Base-by-base conservation (phyloP, 2,888 invertebrate species). In the Leptinotarsa haldemani region DNA sequence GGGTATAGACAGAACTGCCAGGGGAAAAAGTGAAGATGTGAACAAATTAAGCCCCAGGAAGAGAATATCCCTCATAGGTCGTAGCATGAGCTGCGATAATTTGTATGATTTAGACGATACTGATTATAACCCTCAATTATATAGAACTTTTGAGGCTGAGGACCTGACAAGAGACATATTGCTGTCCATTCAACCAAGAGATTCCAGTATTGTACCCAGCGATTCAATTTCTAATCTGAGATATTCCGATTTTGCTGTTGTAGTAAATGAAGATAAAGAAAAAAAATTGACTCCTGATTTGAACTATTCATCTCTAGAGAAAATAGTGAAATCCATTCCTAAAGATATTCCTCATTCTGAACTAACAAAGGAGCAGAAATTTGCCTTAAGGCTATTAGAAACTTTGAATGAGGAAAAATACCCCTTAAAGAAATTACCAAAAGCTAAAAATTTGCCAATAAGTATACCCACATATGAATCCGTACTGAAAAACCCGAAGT, bases 401-500 rank as follows among this genome's bases (percentile, higher is more conserved):
- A 82, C 83, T 15, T 75, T 85, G 69, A 82, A 84, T n/a, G 83
- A 82, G 47, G 71, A 78, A 40, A 84, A 84, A 75, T 77, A 79
- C 12, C 81, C 83, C 1, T 68, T 85, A 40, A 82, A 81, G 53
- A 84, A 79, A 72, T 22, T 68, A 0, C 77, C 76, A 5, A 80
- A 80, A 48, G 75, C 69, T 0, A 82, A 78, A 50, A 79, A 78
- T 15, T 46, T 82, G 13, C 78, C 74, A 15, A 86, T 86, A 22
- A 85, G 85, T 68, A 71, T 73, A 16, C 86, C 86, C 1, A 82
- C 81, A 0, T 68, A 76, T 67, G 82, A 82, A 25, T 85, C 85
- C 0, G 84, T 86, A 4, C 71, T 81, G 70, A 80, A 73, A 50
- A 84, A 86, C 70, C 78, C 78, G 48, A 78, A 77, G 65, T 72